Conservation (phyloP, 2,113 vertebrate species). For the Echinops telfairi region DNA sequence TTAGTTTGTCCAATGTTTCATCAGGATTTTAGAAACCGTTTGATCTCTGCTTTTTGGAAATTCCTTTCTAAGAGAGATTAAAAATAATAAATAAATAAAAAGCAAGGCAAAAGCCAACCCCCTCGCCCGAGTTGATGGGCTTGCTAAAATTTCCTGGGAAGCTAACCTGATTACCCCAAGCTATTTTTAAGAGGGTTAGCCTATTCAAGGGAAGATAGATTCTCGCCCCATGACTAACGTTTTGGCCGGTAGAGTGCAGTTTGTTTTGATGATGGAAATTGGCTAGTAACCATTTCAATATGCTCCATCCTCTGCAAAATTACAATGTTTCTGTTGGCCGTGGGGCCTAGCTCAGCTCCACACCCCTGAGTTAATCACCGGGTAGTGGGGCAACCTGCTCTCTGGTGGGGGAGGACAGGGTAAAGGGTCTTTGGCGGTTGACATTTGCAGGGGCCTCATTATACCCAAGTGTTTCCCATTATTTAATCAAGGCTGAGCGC, state of each 20-base stretch:
- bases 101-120: neutral
- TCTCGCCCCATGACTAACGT: constrained; percentile 80
- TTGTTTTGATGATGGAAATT: constrained; percentile 79
- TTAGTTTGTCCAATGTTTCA: constrained; percentile 68
- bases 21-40: constrained; percentile 69
- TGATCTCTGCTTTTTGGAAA: constrained; percentile 74
- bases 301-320: constrained; percentile 51
- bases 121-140: neutral
- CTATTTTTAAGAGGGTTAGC: constrained; percentile 80
- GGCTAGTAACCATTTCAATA: constrained; percentile 76
- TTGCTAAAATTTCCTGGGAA: constrained; percentile 68
- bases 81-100: neutral
- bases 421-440: constrained; percentile 56
- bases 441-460: constrained; percentile 27
- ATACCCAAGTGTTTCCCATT: constrained; percentile 75
- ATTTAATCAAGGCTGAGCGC: constrained; percentile 71
- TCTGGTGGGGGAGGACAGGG: neutral
- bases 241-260: constrained; percentile 73
- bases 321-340: constrained; percentile 68
- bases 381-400: constrained; percentile 48
- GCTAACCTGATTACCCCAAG: constrained; percentile 77
- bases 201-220: constrained; percentile 64
- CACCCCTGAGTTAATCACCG: constrained; percentile 24
- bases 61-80: constrained; percentile 62
- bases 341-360: constrained; percentile 36